Evolutionary conservation across 2,113 vertebrate species (phyloP).

Genomic region (Rhinolophus ferrumequinum): DNA sequence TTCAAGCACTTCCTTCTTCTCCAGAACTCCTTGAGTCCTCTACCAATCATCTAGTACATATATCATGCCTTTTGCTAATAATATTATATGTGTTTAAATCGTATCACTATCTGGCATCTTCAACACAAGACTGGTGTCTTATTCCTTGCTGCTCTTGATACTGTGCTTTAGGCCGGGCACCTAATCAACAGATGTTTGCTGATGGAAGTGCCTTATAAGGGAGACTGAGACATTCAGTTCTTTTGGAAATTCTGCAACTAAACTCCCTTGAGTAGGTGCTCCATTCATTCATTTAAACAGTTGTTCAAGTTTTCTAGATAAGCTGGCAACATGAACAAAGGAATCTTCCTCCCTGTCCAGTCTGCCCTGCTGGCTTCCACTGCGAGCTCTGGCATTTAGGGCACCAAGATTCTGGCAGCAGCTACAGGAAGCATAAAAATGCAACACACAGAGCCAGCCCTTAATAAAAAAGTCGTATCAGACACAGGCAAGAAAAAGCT

Average conservation of each 20-base stretch:
- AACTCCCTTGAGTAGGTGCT: not conserved
- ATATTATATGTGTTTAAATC: not conserved
- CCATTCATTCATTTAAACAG: not conserved
- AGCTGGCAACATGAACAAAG: not conserved
- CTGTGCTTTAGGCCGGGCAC: not conserved
- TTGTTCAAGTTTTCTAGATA: conserved; percentile 13
- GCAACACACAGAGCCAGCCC: not conserved
- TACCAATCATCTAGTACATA: not conserved
- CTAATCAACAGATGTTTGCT: not conserved
- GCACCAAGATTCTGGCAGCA: not conserved
- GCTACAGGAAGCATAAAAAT: not conserved
- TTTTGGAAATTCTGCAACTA: conserved; percentile 20
- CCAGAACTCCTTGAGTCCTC: not conserved
- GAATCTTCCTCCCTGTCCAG: not conserved
- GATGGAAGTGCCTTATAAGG: not conserved
- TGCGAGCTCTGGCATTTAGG: not conserved
- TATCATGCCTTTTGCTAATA: not conserved
- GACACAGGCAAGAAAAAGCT: not conserved
- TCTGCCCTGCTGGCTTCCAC: not conserved
- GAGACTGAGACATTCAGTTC: not conserved
- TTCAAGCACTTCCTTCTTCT: not conserved
- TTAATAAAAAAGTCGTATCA: not conserved
- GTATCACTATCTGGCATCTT: not conserved
- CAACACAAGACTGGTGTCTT: not conserved
- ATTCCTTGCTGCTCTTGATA: not conserved